Percentiles rank a stretch among this genome's conserved stretches.
phyloP scores from a whole-genome alignment of 2,888 invertebrate genomes.

The Cataglyphis altisquamis region DNA sequence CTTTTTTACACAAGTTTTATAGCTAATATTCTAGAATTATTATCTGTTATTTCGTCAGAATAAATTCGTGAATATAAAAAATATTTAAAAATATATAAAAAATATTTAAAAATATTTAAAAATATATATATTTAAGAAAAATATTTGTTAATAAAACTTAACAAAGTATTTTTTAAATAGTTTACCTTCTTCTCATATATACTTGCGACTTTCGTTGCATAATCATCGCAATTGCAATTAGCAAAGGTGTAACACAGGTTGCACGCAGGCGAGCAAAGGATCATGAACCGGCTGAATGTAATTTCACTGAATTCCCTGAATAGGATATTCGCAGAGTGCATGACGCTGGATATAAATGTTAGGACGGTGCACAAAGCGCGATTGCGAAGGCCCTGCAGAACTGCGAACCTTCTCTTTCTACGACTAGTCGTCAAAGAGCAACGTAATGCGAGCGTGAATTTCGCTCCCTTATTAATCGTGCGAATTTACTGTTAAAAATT shows the following conservation, averaged over 20 bases:
- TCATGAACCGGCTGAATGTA: slow-evolving; percentile 6
- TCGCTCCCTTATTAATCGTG: slow-evolving; percentile 60
- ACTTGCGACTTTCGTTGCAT: background rate
- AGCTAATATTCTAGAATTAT: background rate
- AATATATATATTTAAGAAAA: background rate
- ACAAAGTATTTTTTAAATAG: background rate
- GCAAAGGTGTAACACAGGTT: background rate
- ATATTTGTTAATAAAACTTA: background rate
- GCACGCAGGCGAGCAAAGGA: background rate
- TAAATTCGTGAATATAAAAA: background rate
- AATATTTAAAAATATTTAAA: background rate
- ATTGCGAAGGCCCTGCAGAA: slow-evolving; percentile 51
- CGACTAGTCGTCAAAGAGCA: slow-evolving; percentile 60
- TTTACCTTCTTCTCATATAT: background rate
- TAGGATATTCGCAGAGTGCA: slow-evolving; percentile 9
- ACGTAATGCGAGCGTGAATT: slow-evolving; percentile 29
- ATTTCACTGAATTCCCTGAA: slow-evolving; percentile 34
- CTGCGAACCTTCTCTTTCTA: slow-evolving; percentile 54
- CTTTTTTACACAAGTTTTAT: background rate
- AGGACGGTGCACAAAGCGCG: slow-evolving; percentile 26
- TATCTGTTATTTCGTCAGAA: background rate
- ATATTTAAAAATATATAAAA: background rate
- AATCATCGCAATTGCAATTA: background rate
- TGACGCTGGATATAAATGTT: background rate
- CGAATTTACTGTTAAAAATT: slow-evolving; percentile 47